Evolutionary conservation across 1,140 invertebrate genomes (phyloP).

Genomic region (Atta texana): DNA sequence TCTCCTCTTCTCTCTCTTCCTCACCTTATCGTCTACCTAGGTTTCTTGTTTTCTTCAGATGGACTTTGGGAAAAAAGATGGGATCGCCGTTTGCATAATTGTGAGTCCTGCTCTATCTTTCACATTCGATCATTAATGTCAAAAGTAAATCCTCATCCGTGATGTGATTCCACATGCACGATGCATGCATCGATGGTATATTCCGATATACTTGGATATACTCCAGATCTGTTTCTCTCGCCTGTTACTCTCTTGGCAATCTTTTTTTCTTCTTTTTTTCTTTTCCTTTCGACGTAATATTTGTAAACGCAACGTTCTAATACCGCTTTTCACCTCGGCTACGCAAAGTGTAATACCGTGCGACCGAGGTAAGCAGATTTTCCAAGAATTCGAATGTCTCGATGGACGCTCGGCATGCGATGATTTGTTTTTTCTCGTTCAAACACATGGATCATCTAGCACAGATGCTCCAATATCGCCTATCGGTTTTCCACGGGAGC

Average conservation of each 20-base stretch:
- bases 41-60: constrained; percentile 73
- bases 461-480: too few species aligned
- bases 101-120: constrained; percentile 76
- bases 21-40: not conserved
- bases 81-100: constrained; percentile 72
- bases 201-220: not conserved
- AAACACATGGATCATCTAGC: not conserved
- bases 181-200: not conserved
- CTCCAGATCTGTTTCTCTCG: not conserved
- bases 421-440: constrained; percentile 3
- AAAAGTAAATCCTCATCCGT: not conserved
- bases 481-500: too few species aligned
- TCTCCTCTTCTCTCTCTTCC: not conserved
- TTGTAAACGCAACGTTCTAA: not conserved
- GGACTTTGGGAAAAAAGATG: constrained; percentile 73
- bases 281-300: not conserved
- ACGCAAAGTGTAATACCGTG: not conserved
- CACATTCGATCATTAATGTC: constrained; percentile 30
- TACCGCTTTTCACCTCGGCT: not conserved
- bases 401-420: not conserved
- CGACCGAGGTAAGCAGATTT: not conserved
- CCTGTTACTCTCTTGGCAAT: not conserved
- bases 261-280: not conserved
- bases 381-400: not conserved
- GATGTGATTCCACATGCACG: not conserved